phyloP scores from a whole-genome alignment of 2,113 vertebrate genomes.

The Pogona vitticeps region DNA sequence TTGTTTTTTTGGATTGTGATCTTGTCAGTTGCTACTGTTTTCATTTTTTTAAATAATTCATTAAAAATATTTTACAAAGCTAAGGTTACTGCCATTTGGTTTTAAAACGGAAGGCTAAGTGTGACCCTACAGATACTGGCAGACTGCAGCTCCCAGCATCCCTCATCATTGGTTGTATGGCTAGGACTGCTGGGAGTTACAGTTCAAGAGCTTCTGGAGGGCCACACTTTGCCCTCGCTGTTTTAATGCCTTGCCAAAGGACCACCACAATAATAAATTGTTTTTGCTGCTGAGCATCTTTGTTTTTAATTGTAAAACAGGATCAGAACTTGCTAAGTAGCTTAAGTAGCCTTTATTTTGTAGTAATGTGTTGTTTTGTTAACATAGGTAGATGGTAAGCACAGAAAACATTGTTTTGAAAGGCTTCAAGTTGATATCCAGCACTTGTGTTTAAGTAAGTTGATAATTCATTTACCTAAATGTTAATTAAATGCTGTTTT shows the following conservation, averaged over 20 bases:
- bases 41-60: too few relatives aligned
- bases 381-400: constrained; percentile 92
- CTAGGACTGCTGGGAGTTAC: too few relatives aligned
- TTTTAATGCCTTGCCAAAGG: background rate
- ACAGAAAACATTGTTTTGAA: constrained; percentile 85
- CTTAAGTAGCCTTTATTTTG: background rate
- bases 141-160: too few relatives aligned
- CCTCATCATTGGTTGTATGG: too few relatives aligned
- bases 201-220: too few relatives aligned
- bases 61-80: background rate
- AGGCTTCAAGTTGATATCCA: constrained; percentile 96
- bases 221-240: too few relatives aligned
- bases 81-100: background rate
- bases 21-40: too few relatives aligned
- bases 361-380: constrained; percentile 37
- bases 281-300: background rate
- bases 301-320: background rate
- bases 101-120: too few relatives aligned
- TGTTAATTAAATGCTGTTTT: background rate
- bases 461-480: constrained; percentile 1
- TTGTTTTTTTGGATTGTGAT: too few relatives aligned
- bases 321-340: background rate
- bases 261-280: background rate
- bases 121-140: too few relatives aligned
- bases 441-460: constrained; percentile 92